Evolutionary conservation across 2,888 invertebrate genomes (phyloP).

Genomic region (Hemaris fuciformis): DNA sequence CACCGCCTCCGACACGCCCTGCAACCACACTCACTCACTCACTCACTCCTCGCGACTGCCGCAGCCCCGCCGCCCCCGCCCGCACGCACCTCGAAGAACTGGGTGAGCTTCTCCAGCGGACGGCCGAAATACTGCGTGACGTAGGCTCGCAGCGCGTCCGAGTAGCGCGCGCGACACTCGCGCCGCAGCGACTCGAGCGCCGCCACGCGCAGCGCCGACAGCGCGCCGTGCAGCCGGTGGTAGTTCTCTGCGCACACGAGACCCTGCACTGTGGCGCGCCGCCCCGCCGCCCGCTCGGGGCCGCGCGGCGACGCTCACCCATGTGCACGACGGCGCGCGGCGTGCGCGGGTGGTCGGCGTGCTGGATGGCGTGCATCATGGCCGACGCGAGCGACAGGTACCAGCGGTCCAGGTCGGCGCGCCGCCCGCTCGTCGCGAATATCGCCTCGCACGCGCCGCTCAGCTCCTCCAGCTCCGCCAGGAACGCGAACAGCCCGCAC

Average conservation of each 20-base stretch:
- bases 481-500: constrained; percentile 94
- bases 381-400: constrained; percentile 86
- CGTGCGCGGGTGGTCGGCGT: constrained; percentile 82
- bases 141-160: constrained; percentile 93
- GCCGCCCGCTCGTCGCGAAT: constrained; percentile 91
- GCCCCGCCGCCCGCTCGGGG: constrained; percentile 61
- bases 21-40: not conserved
- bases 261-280: constrained; percentile 86
- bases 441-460: constrained; percentile 92
- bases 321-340: constrained; percentile 91
- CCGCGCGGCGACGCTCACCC: constrained; percentile 85
- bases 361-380: constrained; percentile 89
- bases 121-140: constrained; percentile 97
- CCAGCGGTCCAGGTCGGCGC: constrained; percentile 96
- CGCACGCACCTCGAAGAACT: constrained; percentile 90
- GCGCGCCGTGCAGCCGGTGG: constrained; percentile 93
- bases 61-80: not conserved
- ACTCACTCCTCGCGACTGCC: not conserved
- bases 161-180: constrained; percentile 94
- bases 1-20: constrained; percentile 95
- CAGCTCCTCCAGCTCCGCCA: constrained; percentile 94
- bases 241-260: constrained; percentile 95
- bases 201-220: constrained; percentile 94
- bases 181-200: constrained; percentile 93
- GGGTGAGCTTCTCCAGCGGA: constrained; percentile 82